phyloP scores from a whole-genome alignment of 2,888 invertebrate genomes.

The Lycaena phlaeas region DNA sequence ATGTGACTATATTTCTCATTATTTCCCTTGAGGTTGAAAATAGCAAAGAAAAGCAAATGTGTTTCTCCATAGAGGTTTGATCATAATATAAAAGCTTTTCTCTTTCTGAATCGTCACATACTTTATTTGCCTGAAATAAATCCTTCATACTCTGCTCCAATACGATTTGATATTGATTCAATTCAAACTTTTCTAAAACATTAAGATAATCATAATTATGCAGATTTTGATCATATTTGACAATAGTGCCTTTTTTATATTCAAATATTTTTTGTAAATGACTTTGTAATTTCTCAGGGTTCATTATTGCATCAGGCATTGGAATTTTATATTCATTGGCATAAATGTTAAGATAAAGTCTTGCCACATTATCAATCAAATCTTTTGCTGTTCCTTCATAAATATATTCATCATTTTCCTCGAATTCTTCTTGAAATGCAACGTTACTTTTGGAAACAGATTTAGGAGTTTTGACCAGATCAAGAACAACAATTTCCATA shows the following conservation, averaged over 20 bases:
- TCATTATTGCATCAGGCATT: constrained; percentile 39
- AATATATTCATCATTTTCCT: constrained; percentile 17
- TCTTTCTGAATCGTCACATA: constrained; percentile 25
- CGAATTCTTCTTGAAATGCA: constrained; percentile 30
- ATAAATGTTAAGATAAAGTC: constrained; percentile 37
- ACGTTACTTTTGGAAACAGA: constrained; percentile 37
- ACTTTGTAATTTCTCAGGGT: constrained; percentile 27
- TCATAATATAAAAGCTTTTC: constrained; percentile 42
- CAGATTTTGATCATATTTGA: constrained; percentile 35
- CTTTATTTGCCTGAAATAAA: constrained; percentile 36
- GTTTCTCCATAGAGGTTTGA: constrained; percentile 51
- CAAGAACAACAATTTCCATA: constrained; percentile 54
- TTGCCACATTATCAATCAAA: constrained; percentile 33
- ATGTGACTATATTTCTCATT: constrained; percentile 47
- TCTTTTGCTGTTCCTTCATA: constrained; percentile 23
- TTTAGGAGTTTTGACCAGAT: constrained; percentile 27
- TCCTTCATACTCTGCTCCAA: constrained; percentile 42
- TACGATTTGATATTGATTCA: constrained; percentile 48
- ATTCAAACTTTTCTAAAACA: constrained; percentile 47
- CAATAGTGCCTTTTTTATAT: constrained; percentile 38
- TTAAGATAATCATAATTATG: constrained; percentile 49
- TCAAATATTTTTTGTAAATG: constrained; percentile 47
- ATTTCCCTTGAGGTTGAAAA: constrained; percentile 49
- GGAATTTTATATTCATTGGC: constrained; percentile 44
- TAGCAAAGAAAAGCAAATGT: constrained; percentile 41